A percentile compares a stretch with the other conserved stretches of the same genome.
These are phyloP conservation scores for Phorcus lineatus DNA, from an alignment of 2,888 invertebrate species.

Conservation along the genomic window DNA sequence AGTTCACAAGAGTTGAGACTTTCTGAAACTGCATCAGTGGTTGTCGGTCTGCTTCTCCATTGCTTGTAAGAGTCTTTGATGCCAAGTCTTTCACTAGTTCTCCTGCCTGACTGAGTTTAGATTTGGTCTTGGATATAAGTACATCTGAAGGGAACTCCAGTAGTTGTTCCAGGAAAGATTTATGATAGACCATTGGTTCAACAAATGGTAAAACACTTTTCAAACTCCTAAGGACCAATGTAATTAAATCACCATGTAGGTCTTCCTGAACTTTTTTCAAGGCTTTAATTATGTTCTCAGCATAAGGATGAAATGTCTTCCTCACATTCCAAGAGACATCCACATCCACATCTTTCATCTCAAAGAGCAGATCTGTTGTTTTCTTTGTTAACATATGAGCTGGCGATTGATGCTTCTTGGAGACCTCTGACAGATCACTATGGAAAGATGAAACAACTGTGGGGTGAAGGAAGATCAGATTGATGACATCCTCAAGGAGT, in stretches of 20 bases:
- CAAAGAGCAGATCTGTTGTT: neutral
- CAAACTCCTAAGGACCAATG: neutral
- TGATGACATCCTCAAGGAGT: slow-evolving; percentile 13
- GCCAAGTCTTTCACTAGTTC: slow-evolving; percentile 20
- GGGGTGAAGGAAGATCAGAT: slow-evolving; percentile 29
- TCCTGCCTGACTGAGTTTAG: slow-evolving; percentile 21
- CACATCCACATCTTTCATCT: neutral
- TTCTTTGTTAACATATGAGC: neutral
- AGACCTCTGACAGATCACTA: neutral
- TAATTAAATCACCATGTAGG: neutral
- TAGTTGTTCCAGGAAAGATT: neutral
- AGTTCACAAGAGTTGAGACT: slow-evolving; percentile 11
- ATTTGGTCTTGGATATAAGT: neutral
- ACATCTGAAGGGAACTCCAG: neutral
- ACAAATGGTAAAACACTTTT: neutral
- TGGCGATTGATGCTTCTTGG: neutral
- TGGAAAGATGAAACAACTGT: neutral
- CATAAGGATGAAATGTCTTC: neutral
- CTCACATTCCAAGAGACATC: neutral
- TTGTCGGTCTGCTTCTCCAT: neutral
- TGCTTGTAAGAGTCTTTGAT: neutral
- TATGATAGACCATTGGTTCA: neutral
- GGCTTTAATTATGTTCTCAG: too few species aligned
- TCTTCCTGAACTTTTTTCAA: too few species aligned
- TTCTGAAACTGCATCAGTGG: slow-evolving; percentile 11